A percentile compares a stretch with the other conserved stretches of the same genome.
phyloP scores from a whole-genome alignment of 2,888 invertebrate species.

The Holacanthella duospinosa region DNA sequence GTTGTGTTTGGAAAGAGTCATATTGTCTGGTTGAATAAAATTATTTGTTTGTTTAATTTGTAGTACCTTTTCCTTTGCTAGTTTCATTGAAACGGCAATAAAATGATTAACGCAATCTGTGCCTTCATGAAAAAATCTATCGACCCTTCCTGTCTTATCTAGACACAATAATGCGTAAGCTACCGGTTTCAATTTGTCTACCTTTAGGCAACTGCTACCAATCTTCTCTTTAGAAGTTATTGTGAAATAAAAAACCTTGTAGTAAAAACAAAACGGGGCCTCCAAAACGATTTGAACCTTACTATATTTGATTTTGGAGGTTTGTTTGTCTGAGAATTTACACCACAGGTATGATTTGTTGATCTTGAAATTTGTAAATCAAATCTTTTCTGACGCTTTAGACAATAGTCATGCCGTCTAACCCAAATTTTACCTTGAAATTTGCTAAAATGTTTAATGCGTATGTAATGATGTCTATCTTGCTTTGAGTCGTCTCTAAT shows the following conservation, averaged over 20 bases:
- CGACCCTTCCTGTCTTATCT: neutral
- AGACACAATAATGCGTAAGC: neutral
- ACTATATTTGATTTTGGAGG: neutral
- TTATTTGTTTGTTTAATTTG: neutral
- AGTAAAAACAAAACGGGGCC: neutral
- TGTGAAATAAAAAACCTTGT: neutral
- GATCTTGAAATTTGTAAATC: too few species aligned
- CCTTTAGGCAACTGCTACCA: neutral
- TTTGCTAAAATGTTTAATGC: neutral
- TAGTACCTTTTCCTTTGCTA: neutral
- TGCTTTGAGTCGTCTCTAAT: neutral
- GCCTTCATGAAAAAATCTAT: neutral
- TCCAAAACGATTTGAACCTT: too few species aligned
- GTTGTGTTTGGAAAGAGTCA: neutral
- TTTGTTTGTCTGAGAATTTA: neutral
- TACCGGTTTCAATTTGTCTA: neutral
- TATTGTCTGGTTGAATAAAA: neutral
- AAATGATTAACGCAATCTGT: neutral
- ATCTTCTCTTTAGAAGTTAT: too few species aligned
- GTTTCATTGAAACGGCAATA: neutral
- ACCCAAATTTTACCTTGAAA: neutral
- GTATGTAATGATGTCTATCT: neutral
- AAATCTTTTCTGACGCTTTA: neutral
- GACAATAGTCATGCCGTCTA: neutral
- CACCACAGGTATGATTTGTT: neutral